Conservation (phyloP, 2,797 vertebrate genomes). For the Coracias cyanogaster region DNA sequence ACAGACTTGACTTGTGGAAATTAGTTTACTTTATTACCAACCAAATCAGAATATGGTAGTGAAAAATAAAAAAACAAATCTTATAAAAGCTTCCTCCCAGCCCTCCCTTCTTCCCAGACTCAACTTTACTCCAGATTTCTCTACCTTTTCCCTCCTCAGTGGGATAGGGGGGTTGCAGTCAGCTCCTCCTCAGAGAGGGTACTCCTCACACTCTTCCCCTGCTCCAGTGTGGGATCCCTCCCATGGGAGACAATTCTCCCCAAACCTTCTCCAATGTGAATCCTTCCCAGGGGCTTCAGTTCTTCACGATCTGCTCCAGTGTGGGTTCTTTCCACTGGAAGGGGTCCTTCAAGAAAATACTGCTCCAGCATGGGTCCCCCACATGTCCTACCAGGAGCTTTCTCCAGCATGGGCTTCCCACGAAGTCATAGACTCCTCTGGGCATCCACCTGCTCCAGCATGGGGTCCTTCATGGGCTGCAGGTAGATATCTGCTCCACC, state of each 20-base stretch:
- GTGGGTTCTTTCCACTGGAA: no score
- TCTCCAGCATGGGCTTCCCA: no score
- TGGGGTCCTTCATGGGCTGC: fast-evolving
- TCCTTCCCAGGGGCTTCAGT: no score
- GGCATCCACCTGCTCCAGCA: fast-evolving
- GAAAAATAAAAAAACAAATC: background rate
- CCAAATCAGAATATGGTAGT: background rate
- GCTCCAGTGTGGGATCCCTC: background rate
- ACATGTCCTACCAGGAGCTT: no score
- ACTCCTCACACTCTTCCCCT: background rate
- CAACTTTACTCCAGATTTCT: background rate
- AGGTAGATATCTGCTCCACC: background rate
- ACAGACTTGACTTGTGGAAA: no score
- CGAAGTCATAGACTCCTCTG: no score
- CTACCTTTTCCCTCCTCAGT: background rate
- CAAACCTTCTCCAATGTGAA: no score
- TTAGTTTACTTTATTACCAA: no score
- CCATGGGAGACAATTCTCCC: no score
- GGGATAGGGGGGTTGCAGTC: fast-evolving
- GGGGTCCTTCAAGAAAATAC: no score
- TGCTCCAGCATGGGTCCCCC: no score
- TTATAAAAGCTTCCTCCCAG: background rate
- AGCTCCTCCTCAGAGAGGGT: background rate
- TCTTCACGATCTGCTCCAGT: no score
- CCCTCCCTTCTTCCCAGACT: background rate